A percentile compares a stretch with the other conserved stretches of the same genome.
Evolutionary conservation across 2,113 vertebrate genomes (phyloP).

Genomic region (Halichoerus grypus): DNA sequence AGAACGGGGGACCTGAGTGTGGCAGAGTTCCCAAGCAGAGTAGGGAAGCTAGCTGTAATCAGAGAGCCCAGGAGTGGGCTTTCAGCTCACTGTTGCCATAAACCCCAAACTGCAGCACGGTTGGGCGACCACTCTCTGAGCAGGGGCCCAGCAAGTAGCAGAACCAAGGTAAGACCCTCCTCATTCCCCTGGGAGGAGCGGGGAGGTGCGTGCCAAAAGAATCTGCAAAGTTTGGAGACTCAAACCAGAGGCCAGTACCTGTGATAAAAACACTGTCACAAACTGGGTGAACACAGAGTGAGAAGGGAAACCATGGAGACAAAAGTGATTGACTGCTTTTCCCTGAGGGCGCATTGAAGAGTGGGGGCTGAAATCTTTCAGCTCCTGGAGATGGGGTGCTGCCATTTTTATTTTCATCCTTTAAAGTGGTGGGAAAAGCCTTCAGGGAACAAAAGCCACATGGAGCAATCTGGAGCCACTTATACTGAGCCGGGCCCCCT

Average conservation of each 20-base stretch:
- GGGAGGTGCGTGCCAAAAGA: not conserved
- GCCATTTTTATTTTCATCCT: not conserved
- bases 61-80: not conserved
- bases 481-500: not conserved
- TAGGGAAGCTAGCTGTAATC: too few species aligned
- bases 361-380: not conserved
- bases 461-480: not conserved
- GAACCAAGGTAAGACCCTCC: not conserved
- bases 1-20: too few species aligned
- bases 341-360: not conserved
- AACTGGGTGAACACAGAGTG: not conserved
- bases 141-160: not conserved
- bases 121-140: not conserved
- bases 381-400: not conserved
- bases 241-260: not conserved
- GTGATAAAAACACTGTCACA: not conserved
- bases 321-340: not conserved
- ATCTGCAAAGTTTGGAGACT: not conserved
- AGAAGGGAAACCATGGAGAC: not conserved
- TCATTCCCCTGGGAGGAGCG: not conserved
- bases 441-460: not conserved
- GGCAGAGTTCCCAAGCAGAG: too few species aligned
- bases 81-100: not conserved
- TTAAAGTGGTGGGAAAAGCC: not conserved
- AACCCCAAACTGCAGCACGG: not conserved